phyloP scores from a whole-genome alignment of 2,888 invertebrate genomes.

The Phengaris alcon region DNA sequence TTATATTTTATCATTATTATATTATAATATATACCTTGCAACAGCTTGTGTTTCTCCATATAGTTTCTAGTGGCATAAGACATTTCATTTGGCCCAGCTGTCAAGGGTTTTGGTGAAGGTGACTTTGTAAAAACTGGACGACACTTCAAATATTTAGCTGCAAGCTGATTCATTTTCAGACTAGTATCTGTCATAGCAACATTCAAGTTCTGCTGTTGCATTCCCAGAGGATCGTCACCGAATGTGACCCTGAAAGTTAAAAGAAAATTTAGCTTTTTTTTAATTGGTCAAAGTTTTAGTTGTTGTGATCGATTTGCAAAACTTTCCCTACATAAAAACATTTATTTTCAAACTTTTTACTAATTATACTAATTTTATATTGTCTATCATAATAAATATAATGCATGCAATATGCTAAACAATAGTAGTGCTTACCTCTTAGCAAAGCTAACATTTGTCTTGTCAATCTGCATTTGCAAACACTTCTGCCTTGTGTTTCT shows the following conservation, averaged over 20 bases:
- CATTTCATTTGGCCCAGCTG: conserved; percentile 69
- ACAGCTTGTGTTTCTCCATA: conserved; percentile 83
- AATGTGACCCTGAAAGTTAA: conserved; percentile 62
- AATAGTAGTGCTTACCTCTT: conserved; percentile 54
- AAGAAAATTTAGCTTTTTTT: not conserved
- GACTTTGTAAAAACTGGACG: conserved; percentile 38
- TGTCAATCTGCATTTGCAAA: conserved; percentile 71
- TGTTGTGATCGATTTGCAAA: too few relatives aligned
- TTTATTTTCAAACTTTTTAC: too few relatives aligned
- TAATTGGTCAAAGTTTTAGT: too few relatives aligned
- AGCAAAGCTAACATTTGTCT: conserved; percentile 69
- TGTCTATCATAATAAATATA: too few relatives aligned
- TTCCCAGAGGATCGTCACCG: conserved; percentile 61
- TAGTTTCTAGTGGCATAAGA: conserved; percentile 86
- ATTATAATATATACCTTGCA: conserved; percentile 58
- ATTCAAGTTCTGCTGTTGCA: conserved; percentile 53
- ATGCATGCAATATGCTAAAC: not conserved
- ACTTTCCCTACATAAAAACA: too few relatives aligned
- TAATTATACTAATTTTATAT: too few relatives aligned
- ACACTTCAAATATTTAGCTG: conserved; percentile 66
- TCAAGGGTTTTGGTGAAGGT: conserved; percentile 41
- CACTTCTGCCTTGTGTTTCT: conserved; percentile 64
- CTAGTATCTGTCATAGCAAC: conserved; percentile 62
- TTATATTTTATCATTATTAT: conserved; percentile 23
- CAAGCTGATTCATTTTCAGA: conserved; percentile 72